phyloP scores from a whole-genome alignment of 2,797 vertebrate genomes.

The Gadopsis marmoratus region DNA sequence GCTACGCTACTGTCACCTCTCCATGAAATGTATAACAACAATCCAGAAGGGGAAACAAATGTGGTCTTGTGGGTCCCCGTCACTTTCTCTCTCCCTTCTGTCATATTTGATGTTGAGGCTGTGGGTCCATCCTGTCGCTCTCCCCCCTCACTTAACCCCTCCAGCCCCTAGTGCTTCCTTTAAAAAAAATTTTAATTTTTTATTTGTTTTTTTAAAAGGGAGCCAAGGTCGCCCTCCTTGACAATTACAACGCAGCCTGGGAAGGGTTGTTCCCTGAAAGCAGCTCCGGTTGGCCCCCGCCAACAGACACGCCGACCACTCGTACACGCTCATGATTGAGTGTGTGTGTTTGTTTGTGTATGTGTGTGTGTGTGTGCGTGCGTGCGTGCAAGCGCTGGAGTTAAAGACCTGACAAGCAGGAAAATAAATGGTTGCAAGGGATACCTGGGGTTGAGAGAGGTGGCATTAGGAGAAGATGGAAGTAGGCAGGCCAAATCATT shows the following conservation, averaged over 20 bases:
- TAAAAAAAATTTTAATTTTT: no score
- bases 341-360: slow-evolving; percentile 31
- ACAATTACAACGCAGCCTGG: slow-evolving; percentile 73
- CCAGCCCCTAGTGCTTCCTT: slow-evolving; percentile 67
- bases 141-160: background rate
- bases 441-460: slow-evolving; percentile 47
- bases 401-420: slow-evolving; percentile 64
- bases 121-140: slow-evolving; percentile 29
- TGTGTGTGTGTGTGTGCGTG: background rate
- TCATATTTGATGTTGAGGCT: slow-evolving; percentile 56
- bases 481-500: slow-evolving; percentile 70
- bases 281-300: slow-evolving; percentile 23
- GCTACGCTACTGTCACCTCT: slow-evolving; percentile 4
- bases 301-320: slow-evolving; percentile 73
- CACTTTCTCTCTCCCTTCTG: slow-evolving; percentile 46
- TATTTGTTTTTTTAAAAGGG: slow-evolving; percentile 83
- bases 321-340: slow-evolving; percentile 58
- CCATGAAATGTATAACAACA: slow-evolving; percentile 38
- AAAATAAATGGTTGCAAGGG: slow-evolving; percentile 56
- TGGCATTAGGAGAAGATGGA: slow-evolving; percentile 60
- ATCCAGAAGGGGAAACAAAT: slow-evolving; percentile 44
- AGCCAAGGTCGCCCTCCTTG: slow-evolving; percentile 74
- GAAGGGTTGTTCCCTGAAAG: slow-evolving; percentile 58
- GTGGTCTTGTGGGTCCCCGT: slow-evolving; percentile 48
- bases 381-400: slow-evolving; percentile 15